Conservation (phyloP, 2,888 invertebrate genomes). For the Pseudococcus viburni region DNA sequence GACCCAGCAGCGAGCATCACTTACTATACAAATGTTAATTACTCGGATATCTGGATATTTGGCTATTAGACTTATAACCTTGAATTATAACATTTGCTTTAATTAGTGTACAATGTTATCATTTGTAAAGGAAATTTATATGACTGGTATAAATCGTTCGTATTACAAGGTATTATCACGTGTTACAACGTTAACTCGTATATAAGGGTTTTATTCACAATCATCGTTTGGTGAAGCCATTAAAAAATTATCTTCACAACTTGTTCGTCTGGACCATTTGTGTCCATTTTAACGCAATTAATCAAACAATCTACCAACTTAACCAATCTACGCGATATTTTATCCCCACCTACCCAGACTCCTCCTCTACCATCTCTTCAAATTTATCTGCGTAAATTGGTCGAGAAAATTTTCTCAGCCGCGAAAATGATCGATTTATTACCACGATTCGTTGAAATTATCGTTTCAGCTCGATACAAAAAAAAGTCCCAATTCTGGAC, state of each 20-base stretch:
- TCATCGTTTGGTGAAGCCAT: too few species aligned
- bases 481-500: not conserved
- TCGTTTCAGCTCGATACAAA: not conserved
- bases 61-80: constrained; percentile 1
- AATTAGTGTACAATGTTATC: constrained; percentile 39
- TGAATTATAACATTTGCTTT: constrained; percentile 39
- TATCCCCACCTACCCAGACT: too few species aligned
- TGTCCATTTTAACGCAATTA: too few species aligned
- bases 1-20: not conserved
- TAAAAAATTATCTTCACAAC: too few species aligned
- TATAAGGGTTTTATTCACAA: constrained; percentile 1
- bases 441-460: not conserved
- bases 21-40: constrained; percentile 20
- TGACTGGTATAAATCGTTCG: not conserved
- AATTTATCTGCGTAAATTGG: too few species aligned
- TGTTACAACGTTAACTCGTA: not conserved
- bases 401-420: too few species aligned
- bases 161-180: not conserved
- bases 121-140: constrained; percentile 12
- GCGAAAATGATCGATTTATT: not conserved
- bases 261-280: too few species aligned
- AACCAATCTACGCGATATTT: too few species aligned
- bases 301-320: too few species aligned
- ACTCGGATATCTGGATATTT: constrained; percentile 10
- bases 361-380: too few species aligned